Base-by-base conservation (phyloP, 2,113 vertebrate genomes). In the Phalacrocorax pelagicus region DNA sequence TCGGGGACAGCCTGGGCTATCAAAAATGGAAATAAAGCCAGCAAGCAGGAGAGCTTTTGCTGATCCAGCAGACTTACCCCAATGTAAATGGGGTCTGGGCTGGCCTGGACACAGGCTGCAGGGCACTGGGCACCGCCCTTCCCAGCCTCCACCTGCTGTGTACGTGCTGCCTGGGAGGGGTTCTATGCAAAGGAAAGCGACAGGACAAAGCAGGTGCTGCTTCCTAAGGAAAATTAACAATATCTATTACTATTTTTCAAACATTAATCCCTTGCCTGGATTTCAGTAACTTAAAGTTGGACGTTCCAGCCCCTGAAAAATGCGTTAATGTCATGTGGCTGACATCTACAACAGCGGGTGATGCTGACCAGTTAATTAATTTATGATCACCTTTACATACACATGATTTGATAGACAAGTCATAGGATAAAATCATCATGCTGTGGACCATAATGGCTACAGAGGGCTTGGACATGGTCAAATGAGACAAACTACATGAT, bases 211-310 rank as follows among this genome's bases (percentile, higher is more conserved):
- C 86, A 78, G 77, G 38, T 87, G 73, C 70, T 42, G 47, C 77
- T 95, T 94, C 82, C 89, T 59, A 87, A 85, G 86, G 86, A 77
- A 88, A 85, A 84, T 67, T 34, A 47, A 55, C 40, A 69, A 42
- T 12, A 40, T 32, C 27, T 75, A 72, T 44, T 52, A 24, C 42
- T 61, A 26, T 24, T 78, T 78, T 77, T 47, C 69, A 69, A 81
- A 72, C 2, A 34, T 30, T 57, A 80, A 40, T 75, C 27, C 32
- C 65, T 63, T 73, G 17, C 55, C 54, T 87, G 38, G 47, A 52
- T 46, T 44, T 49, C 71, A 55, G 66, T 36, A 66, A 70, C 29
- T 69, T 65, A 8, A 63, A 86, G 34, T 17, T 55, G n/a, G 6
- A 26, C 16, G 42, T 78, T 29, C 46, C 11, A 20, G 26, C 11